Base-by-base conservation (phyloP, 30 jellyfish, hydroid and myxozoan species). In the Kudoa iwatai region DNA sequence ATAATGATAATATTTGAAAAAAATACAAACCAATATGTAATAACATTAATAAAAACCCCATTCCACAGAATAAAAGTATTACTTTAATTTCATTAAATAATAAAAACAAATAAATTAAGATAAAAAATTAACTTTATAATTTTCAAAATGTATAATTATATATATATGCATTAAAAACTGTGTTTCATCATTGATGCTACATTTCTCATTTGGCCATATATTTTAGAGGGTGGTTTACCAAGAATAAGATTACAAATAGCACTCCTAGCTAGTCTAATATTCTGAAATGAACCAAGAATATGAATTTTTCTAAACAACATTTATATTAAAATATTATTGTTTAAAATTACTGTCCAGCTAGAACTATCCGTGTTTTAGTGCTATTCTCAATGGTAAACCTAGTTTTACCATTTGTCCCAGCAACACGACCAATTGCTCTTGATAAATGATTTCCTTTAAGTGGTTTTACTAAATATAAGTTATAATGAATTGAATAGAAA, bases 391-490 rank as follows among this genome's bases (percentile, higher is more conserved):
- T 55, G 6, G 93, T 74, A 46, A 54, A 74, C 56, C 64, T 74
- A 4, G 87, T 74, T 58, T 74, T 74, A 31, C 93, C 93, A 18
- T 87, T 82, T 51, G 64, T 54, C 14, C 93, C 93, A 11, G 93
- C 93, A 21, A 74, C 58, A 33, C 93, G 45, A 26, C 93, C 93
- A 34, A 74, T 74, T 0, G 93, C 93, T 42, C 93, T 44, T 41
- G 93, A 74, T n/a, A 74, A 55, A 52, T 74, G 93, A 42, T 74
- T 87, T 10, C 93, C 93, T 53, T 74, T 74, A 32, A 74, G 39
- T 3, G 87, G 84, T 45, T 74, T 74, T 28, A 74, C 90, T 66
- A 44, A 13, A 30, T 21, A 40, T 7, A 1, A 44, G 16, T 3
- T 20, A 42, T 42, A 15, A 30, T 9, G n/a, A 30, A 9, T n/a